Base-by-base conservation (phyloP, 2,797 vertebrate species). In the Rachycentron canadum region DNA sequence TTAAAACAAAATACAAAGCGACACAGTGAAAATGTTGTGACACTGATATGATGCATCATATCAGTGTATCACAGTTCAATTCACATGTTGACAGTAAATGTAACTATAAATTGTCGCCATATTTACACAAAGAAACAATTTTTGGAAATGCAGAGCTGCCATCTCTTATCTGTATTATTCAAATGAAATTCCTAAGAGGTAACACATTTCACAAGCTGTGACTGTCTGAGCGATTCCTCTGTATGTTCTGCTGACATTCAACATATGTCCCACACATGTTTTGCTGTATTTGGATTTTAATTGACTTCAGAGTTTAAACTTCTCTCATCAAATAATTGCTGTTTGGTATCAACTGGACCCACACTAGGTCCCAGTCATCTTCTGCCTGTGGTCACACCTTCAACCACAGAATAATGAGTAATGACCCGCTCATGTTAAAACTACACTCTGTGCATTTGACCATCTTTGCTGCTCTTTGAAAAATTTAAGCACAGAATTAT, bases 401-500 rank as follows among this genome's bases (percentile, higher is more conserved):
- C 26, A 28, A 53, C 64, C 3, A 0, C 56, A 56, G 26, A 52
- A 36, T 38, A 50, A 72, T n/a, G 12, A 11, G 41, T 38, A 50
- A 72, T n/a, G 12, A 11, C 57, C 40, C 58, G 10, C 34, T 55
- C 52, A 21, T 63, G 49, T 82, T 70, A 41, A 71, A 52, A 83
- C 47, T 60, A 72, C 59, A n/a, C 23, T 69, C 52, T 47, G 53
- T 55, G 47, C 49, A 43, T 45, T 63, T 82, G 79, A 70, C 79
- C 66, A 30, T 81, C 60, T 69, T 21, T 57, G n/a, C 64, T 41
- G 0, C 63, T 56, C 38, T 73, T 43, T 87, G 74, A 88, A 87
- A 91, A 83, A 91, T 91, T 83, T 80, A 89, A 52, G 58, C 57
- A 34, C 69, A 71, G 75, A 73, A 70, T 67, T 83, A 61, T 58